Evolutionary conservation across 2,113 vertebrate genomes (phyloP).

Genomic region (Chamaetylas fuelleborni): DNA sequence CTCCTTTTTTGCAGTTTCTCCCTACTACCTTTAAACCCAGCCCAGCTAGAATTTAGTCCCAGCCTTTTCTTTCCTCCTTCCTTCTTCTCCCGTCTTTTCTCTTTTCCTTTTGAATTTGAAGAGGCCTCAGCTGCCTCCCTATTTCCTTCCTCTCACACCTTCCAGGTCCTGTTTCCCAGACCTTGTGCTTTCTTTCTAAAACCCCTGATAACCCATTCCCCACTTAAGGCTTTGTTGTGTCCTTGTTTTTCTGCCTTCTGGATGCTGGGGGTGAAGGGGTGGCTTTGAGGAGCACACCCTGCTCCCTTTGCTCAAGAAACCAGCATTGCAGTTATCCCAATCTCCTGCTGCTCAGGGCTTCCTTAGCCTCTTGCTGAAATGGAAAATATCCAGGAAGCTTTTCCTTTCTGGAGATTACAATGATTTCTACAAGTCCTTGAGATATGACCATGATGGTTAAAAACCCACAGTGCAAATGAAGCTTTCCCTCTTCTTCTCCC

Average conservation of each 20-base stretch:
- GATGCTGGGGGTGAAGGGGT: background rate
- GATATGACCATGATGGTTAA: too few relatives aligned
- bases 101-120: accelerated
- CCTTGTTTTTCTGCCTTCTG: background rate
- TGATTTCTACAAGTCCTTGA: background rate
- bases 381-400: background rate
- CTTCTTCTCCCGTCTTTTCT: too few relatives aligned
- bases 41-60: too few relatives aligned
- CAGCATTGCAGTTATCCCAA: background rate
- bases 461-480: background rate
- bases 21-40: background rate
- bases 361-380: background rate
- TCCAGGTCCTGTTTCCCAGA: background rate
- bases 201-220: background rate
- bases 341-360: background rate
- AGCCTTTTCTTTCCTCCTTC: background rate
- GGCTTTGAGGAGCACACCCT: background rate
- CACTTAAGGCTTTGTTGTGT: background rate
- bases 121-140: background rate
- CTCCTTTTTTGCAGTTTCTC: background rate
- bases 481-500: too few relatives aligned
- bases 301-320: background rate
- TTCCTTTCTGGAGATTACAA: background rate
- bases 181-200: background rate
- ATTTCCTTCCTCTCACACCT: background rate